phyloP scores from a whole-genome alignment of 2,888 invertebrate species.

The Drosophila putrida region DNA sequence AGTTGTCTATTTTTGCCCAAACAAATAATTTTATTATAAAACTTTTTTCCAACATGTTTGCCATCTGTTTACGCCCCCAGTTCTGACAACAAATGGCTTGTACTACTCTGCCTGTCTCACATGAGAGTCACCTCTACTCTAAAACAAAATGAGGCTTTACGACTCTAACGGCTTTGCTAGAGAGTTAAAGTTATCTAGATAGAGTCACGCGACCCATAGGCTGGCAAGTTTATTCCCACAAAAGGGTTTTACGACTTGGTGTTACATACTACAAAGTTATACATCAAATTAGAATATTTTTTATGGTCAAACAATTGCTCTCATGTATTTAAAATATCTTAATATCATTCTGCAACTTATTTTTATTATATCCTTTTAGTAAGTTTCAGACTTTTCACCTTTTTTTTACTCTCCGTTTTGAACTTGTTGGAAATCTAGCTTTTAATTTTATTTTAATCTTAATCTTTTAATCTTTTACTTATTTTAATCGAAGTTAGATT shows the following conservation, averaged over 20 bases:
- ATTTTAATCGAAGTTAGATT: too few relatives aligned
- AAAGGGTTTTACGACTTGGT: background rate
- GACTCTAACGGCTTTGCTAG: constrained; percentile 17
- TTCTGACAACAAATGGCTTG: constrained; percentile 1
- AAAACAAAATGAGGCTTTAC: constrained; percentile 63
- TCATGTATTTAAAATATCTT: too few relatives aligned
- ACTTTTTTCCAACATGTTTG: constrained; percentile 60
- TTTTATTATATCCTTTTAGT: too few relatives aligned
- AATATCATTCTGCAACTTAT: too few relatives aligned
- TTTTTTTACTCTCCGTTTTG: too few relatives aligned
- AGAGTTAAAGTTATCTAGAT: background rate
- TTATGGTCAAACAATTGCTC: too few relatives aligned
- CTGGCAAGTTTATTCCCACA: background rate
- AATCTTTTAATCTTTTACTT: too few relatives aligned
- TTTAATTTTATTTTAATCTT: too few relatives aligned
- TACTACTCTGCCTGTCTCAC: constrained; percentile 13
- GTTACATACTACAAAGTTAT: background rate
- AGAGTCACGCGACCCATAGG: background rate
- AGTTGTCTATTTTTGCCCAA: constrained; percentile 74
- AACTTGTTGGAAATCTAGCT: too few relatives aligned
- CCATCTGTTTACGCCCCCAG: constrained; percentile 27
- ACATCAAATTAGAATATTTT: too few relatives aligned
- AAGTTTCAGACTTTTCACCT: too few relatives aligned
- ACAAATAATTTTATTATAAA: constrained; percentile 79
- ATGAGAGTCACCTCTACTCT: constrained; percentile 29